phyloP scores from a whole-genome alignment of 2,888 invertebrate genomes.

The Andrena camellia region DNA sequence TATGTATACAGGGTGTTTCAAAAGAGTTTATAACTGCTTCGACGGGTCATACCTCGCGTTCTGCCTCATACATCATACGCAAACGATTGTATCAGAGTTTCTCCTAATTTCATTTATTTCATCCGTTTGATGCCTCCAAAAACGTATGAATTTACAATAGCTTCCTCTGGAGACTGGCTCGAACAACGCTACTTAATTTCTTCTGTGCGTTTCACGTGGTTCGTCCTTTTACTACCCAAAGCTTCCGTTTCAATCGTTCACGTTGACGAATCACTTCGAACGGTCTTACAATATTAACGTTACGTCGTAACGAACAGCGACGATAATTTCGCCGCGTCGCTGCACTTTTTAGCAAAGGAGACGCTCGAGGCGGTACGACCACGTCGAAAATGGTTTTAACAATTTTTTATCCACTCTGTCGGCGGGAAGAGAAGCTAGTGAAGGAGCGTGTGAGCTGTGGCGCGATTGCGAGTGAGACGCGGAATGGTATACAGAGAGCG shows the following conservation, averaged over 20 bases:
- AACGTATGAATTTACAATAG: slow-evolving; percentile 34
- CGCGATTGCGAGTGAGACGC: slow-evolving; percentile 28
- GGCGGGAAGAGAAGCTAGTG: slow-evolving; percentile 65
- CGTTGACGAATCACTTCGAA: neutral
- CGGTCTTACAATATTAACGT: neutral
- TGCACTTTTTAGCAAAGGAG: neutral
- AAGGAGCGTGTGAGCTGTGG: slow-evolving; percentile 42
- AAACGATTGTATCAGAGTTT: neutral
- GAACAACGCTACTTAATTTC: neutral
- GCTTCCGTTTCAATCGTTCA: neutral
- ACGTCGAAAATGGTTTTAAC: slow-evolving; percentile 77
- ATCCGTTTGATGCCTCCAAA: neutral
- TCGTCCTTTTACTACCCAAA: neutral
- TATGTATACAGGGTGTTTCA: slow-evolving; percentile 82
- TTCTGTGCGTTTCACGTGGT: neutral
- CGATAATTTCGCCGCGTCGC: neutral
- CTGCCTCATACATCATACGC: slow-evolving; percentile 13
- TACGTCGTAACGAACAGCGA: neutral
- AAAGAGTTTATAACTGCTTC: slow-evolving; percentile 81
- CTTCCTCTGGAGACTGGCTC: neutral
- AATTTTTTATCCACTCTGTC: slow-evolving; percentile 83
- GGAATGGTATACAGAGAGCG: slow-evolving; percentile 41
- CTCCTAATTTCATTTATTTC: slow-evolving; percentile 15
- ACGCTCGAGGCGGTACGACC: slow-evolving; percentile 70
- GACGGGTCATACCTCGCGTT: slow-evolving; percentile 73